Base-by-base conservation (phyloP, 1,140 invertebrate genomes). In the Cyrtorhinus lividipennis region DNA sequence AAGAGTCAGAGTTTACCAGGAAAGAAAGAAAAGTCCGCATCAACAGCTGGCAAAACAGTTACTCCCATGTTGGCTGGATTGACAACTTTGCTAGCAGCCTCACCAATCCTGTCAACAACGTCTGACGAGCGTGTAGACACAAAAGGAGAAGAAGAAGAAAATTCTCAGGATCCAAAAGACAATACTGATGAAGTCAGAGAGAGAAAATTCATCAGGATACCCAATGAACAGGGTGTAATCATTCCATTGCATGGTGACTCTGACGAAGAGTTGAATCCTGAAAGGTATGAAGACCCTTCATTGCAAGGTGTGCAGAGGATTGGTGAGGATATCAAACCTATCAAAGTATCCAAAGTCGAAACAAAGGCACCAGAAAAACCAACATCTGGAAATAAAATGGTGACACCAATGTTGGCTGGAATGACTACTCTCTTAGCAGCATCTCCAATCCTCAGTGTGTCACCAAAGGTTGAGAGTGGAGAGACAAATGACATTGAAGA, bases 191-290 rank as follows among this genome's bases (percentile, higher is more conserved):
- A 44, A 44, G 8, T n/a, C 8, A 44, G n/a, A n/a, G 58, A 59
- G 25, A 59, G 57, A 24, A 27, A 61, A 5, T 56, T 26, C 22
- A 63, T 65, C 44, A 62, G 25, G 26, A 65, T 65, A 2, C 56
- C 46, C 10, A 45, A 65, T 25, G 23, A 57, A 25, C 61, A 65
- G 22, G 60, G 46, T 15, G 44, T 65, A 22, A 65, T 65, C 25
- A 59, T 65, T n/a, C 64, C 64, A 27, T 57, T 65, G 5, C 64
- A 65, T 27, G 64, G 64, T n/a, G 58, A 38, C 23, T 61, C 62
- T 18, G 65, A 66, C 38, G 65, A 64, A 30, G 30, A 38, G 30
- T 46, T 61, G 1, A 61, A 64, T 48, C 65, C 62, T 8, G 65
- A 64, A 12, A 27, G 63, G 44, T 63, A 64, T 56, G 1, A 23